Evolutionary conservation across 2,797 vertebrate species (phyloP), one percentile per base, ranked within the genome.

Genomic region (Oryzias dopingdopingensis): DNA sequence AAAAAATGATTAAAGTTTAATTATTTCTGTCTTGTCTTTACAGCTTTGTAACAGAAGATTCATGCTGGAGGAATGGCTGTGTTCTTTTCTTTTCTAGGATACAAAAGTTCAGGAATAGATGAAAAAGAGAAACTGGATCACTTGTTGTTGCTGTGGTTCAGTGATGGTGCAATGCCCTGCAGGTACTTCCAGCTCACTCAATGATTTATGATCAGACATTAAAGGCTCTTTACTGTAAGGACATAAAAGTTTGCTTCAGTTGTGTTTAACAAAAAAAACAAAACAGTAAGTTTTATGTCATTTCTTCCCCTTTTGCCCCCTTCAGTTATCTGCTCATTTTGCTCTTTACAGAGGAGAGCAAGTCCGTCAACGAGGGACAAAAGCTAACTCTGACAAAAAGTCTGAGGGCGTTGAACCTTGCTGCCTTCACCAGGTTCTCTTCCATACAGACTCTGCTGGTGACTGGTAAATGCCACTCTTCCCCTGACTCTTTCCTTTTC

Each of bases 391-490:
- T 81, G 85, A 86, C 77, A 90, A 87, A 88, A 80, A 72, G 75
- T 81, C 82, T 70, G 68, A 74, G 80, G 85, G 81, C 72, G 72
- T 88, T 77, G 79, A 80, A 56, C 76, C 78, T 78, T 70, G 72
- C 83, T 80, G 61, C 70, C 63, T 61, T 83, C 82, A 72, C 80
- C 70, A 65, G 74, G 65, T 81, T 66, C 61, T 73, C 51, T 63
- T 78, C 69, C 70, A 81, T 72, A 81, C 82, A 78, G 77, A 72
- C 74, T 72, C 70, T 62, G 72, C 72, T 50, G 70, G 78, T 84
- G 82, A 85, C 88, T 90, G 86, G 83, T 87, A 89, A 90, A 89
- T 88, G 86, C 86, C 89, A 90, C 85, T 89, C 80, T 58, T 87
- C 85, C 84, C 74, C 69, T 65, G 62, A 65, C 78, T 78, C 66